Base-by-base conservation (phyloP, 2,888 invertebrate genomes). In the Sinohyriopsis cumingii region DNA sequence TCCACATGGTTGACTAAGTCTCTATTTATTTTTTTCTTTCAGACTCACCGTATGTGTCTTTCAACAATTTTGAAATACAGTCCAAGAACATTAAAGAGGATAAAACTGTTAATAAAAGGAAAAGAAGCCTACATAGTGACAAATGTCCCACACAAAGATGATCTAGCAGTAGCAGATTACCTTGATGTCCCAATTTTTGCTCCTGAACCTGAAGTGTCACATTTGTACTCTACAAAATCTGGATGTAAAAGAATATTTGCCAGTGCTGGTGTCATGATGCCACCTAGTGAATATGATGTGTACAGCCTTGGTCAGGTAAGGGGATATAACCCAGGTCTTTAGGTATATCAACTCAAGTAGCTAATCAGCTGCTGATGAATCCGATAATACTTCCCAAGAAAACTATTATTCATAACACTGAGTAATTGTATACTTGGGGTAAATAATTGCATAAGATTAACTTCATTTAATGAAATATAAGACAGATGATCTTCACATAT, bases 31-130 rank as follows among this genome's bases (percentile, higher is more conserved):
- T 64, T 60, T 59, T 22, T 63, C 65, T 64, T 77, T 33, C 80
- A 89, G 89, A 85, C 86, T 33, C 90, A 90, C 77, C 80, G 83
- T 61, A 89, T 90, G 88, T 90, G 90, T 75, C 78, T 90, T 53
- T 85, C 90, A 5, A 84, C 90, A 12, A 77, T 87, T 22, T 81
- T 90, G 33, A 90, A 89, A 77, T 90, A 90, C 82, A 89, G 89
- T 75, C 89, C 89, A 6, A 76, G 83, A 53, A 85, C 90, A 0
- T 65, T 90, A 65, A 82, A 82, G 64, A 76, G 90, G 63, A 87
- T 90, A 6, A 83, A 86, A 76, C 86, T 86, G 74, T 75, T 90
- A 60, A 88, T 90, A 66, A 81, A 84, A 66, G 90, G 89, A 6
- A 78, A 89, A 24, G 86, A 88, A 59, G 89, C 89, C 0, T 90